These are phyloP conservation scores for Deilephila porcellus DNA, from an alignment of 2,888 invertebrate genomes.

Conservation along the genomic window DNA sequence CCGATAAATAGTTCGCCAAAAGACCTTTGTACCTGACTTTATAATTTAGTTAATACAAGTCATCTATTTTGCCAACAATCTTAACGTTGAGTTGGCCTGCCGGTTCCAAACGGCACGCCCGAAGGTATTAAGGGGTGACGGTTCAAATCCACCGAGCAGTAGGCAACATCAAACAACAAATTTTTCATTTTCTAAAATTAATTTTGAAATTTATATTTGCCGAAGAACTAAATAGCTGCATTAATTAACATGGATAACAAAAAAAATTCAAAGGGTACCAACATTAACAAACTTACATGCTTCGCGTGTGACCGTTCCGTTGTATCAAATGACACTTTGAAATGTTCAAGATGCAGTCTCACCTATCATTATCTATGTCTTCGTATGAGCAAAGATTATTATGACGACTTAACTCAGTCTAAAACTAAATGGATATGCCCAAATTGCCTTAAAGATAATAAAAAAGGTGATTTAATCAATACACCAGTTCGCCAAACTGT, in stretches of 20 bases:
- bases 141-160: too few species aligned
- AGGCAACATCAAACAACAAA: too few species aligned
- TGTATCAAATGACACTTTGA: neutral
- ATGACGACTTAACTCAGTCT: neutral
- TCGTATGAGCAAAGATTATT: constrained; percentile 1
- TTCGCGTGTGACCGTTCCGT: neutral
- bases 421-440: neutral
- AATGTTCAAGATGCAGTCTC: neutral
- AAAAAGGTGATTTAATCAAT: neutral
- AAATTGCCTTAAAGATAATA: neutral
- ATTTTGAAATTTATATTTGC: too few species aligned
- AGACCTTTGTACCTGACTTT: too few species aligned
- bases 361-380: neutral
- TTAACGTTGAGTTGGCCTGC: too few species aligned
- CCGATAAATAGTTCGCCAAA: too few species aligned
- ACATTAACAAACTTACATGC: neutral
- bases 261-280: neutral
- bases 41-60: too few species aligned
- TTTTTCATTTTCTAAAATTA: too few species aligned
- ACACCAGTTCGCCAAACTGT: constrained; percentile 8
- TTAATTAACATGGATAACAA: neutral
- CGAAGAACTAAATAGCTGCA: too few species aligned
- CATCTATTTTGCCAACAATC: too few species aligned
- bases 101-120: too few species aligned
- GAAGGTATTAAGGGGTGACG: too few species aligned